Evolutionary conservation across 2,113 vertebrate species (phyloP).

Genomic region (Montifringilla adamsi): DNA sequence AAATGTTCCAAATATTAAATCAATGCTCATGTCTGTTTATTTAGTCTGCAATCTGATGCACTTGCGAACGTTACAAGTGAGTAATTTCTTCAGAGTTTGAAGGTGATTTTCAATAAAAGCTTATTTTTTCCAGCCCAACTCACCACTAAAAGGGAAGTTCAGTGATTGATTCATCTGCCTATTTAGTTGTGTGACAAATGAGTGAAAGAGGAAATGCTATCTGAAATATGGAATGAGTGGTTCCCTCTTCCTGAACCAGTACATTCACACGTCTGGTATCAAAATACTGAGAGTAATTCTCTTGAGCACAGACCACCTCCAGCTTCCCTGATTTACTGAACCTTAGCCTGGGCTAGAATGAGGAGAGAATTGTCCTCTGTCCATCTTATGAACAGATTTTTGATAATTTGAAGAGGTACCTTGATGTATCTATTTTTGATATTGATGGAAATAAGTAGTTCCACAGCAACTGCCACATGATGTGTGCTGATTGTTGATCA

Average conservation of each 20-base stretch:
- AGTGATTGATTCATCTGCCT: background rate
- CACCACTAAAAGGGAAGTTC: background rate
- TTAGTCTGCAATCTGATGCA: background rate
- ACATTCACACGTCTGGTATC: background rate
- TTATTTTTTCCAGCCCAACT: background rate
- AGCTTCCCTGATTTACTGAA: background rate
- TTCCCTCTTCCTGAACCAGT: background rate
- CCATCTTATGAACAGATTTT: background rate
- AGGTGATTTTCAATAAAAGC: background rate
- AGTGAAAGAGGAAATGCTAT: background rate
- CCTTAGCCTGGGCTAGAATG: background rate
- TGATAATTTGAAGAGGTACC: background rate
- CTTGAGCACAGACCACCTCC: background rate
- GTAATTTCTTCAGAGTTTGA: background rate
- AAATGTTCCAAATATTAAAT: background rate
- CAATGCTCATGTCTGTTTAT: accelerated
- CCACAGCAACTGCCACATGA: background rate
- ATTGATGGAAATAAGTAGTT: background rate
- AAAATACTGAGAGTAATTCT: background rate
- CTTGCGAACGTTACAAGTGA: background rate
- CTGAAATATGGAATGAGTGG: background rate
- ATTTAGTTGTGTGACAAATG: background rate
- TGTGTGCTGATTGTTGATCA: background rate
- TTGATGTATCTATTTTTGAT: background rate
- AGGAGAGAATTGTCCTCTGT: background rate